Conservation (phyloP, 2,797 vertebrate species). For the Numenius phaeopus region DNA sequence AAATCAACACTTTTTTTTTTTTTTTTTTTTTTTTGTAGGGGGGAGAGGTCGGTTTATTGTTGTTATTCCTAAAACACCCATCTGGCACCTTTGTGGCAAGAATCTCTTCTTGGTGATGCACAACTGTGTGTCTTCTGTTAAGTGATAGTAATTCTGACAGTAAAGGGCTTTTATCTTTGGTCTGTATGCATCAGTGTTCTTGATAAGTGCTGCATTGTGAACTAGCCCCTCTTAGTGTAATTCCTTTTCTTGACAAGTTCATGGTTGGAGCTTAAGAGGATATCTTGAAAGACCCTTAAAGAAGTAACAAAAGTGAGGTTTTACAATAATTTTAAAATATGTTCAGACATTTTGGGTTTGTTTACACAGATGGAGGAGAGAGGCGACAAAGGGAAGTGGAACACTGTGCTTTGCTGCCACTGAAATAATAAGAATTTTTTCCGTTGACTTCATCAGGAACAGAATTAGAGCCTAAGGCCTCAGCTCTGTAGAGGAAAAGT, state of each 20-base stretch:
- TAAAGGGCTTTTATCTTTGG: not conserved
- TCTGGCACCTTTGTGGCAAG: not conserved
- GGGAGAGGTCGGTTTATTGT: not conserved
- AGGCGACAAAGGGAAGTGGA: not conserved
- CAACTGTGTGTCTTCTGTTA: not conserved
- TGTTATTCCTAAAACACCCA: not conserved
- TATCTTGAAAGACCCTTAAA: not conserved
- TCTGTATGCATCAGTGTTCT: not conserved
- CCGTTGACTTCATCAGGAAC: not conserved
- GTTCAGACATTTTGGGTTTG: fast-evolving
- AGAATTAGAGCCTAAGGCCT: not conserved
- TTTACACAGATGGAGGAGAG: not conserved
- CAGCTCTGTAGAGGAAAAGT: not conserved
- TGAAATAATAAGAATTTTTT: not conserved
- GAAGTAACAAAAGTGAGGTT: not conserved
- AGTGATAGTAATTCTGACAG: not conserved
- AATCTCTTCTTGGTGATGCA: not conserved
- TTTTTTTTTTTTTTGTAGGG: too few species aligned
- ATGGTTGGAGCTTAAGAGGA: not conserved
- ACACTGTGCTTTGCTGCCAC: not conserved
- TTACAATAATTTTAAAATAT: not conserved
- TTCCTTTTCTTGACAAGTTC: not conserved
- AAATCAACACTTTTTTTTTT: not conserved
- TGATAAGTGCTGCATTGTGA: not conserved
- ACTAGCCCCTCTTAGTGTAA: not conserved